Evolutionary conservation across 2,797 vertebrate genomes (phyloP).

Genomic region (Anas bernieri): DNA sequence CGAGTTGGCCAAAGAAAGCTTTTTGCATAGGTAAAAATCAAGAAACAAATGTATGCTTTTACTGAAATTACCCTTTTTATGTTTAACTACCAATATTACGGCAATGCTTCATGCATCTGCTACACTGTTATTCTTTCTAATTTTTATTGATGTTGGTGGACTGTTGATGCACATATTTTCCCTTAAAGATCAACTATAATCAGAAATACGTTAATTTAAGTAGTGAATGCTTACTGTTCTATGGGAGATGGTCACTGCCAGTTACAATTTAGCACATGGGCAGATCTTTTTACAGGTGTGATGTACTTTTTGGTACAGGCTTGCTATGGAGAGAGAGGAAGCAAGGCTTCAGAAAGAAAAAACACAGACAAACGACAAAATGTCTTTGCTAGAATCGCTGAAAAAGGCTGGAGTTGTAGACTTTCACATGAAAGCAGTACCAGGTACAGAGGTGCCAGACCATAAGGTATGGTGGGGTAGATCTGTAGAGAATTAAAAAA

Average conservation of each 20-base stretch:
- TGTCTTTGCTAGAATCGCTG: slow-evolving; percentile 76
- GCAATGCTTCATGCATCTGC: neutral
- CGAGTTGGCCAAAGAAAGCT: slow-evolving; percentile 93
- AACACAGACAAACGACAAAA: slow-evolving; percentile 27
- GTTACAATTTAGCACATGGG: neutral
- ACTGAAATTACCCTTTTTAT: neutral
- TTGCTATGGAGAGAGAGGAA: slow-evolving; percentile 86
- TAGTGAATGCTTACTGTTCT: neutral
- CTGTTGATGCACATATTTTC: neutral
- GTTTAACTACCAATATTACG: neutral
- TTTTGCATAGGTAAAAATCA: slow-evolving; percentile 87
- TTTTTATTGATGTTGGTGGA: neutral
- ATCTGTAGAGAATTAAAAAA: neutral
- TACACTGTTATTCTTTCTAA: fast-evolving
- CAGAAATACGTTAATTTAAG: neutral
- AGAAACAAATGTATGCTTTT: fast-evolving
- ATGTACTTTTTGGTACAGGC: slow-evolving; percentile 72
- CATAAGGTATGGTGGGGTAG: slow-evolving; percentile 82
- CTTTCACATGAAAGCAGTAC: slow-evolving; percentile 94
- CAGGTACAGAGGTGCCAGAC: slow-evolving; percentile 93
- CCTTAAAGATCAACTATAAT: neutral
- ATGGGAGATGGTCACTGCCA: neutral
- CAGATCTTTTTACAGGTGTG: neutral
- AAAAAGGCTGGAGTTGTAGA: slow-evolving; percentile 83
- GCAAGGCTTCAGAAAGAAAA: slow-evolving; percentile 69